Evolutionary conservation across 2,888 invertebrate genomes (phyloP), one percentile per base, ranked within the genome.

Genomic region (Agapostemon virescens): DNA sequence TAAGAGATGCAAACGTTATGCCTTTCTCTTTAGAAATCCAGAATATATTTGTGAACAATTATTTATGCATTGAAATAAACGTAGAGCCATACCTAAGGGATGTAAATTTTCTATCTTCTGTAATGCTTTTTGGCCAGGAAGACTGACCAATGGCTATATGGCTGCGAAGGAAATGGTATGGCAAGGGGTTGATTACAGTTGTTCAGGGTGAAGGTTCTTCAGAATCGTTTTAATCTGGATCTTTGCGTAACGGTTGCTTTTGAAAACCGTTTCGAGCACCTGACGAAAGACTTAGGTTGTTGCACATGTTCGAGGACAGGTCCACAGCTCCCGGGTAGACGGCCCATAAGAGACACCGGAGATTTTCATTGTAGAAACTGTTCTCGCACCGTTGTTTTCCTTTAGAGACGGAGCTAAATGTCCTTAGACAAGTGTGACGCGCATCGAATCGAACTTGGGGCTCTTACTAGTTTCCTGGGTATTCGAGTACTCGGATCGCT

Each of bases 351-450:
- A 63, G 63, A 17, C 42, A 68, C 36, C 23, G 40, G 55, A 33
- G 13, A 49, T 33, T n/a, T 52, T 66, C 61, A 5, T 61, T 67
- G 40, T 79, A 64, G 36, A 66, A 11, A 36, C 55, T n/a, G 20
- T 15, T 49, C 17, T 38, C 36, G 11, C 11, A 23, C 9, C 55
- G 42, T 49, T 52, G 30, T 40, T 74, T n/a, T 38, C 13, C 49
- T 40, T 36, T 72, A 64, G 26, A 33, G 66, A 15, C 33, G 20
- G 20, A 38, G 33, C 63, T 63, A n/a, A 63, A 30, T 38, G n/a
- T 68, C 69, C 26, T 0, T 69, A 49, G 33, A 26, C 26, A 20
- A 79, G 26, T 68, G 36, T 38, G 20, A 69, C 49, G 64, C 66
- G 81, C 67, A 70, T 49, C 67, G 69, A 61, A 20, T 23, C 6